phyloP scores from a whole-genome alignment of 1,140 invertebrate species.

The Agrilus planipennis region DNA sequence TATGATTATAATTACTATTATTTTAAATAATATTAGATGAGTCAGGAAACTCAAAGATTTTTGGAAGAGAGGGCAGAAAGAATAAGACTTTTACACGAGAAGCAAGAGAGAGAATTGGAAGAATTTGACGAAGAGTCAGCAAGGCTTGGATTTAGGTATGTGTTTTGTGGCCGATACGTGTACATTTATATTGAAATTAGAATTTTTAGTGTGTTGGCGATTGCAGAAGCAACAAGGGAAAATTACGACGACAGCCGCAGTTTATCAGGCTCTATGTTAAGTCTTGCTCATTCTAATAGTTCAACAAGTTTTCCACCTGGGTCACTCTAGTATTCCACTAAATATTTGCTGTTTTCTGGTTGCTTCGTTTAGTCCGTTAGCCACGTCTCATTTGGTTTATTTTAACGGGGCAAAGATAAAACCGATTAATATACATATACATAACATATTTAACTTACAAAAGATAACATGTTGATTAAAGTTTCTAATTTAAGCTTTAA shows the following conservation, averaged over 20 bases:
- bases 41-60: constrained; percentile 81
- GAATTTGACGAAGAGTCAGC: constrained; percentile 91
- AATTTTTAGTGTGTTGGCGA: constrained; percentile 70
- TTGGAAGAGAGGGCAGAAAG: constrained; percentile 79
- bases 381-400: too few species aligned
- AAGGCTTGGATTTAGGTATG: constrained; percentile 77
- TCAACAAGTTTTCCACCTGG: constrained; percentile 77
- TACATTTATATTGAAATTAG: constrained; percentile 1
- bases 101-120: constrained; percentile 79
- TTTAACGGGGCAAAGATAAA: too few species aligned
- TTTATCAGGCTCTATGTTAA: constrained; percentile 86
- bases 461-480: too few species aligned
- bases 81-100: constrained; percentile 75
- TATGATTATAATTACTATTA: too few species aligned
- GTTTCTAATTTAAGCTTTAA: too few species aligned
- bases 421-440: too few species aligned
- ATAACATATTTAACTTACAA: too few species aligned
- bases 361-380: too few species aligned
- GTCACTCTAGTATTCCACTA: constrained; percentile 60
- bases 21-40: constrained; percentile 55
- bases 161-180: background rate
- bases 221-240: constrained; percentile 79
- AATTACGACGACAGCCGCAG: constrained; percentile 80
- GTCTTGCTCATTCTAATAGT: constrained; percentile 86
- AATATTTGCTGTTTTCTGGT: too few species aligned